phyloP scores from a whole-genome alignment of 2,113 vertebrate species.

The Phodopus roborovskii region DNA sequence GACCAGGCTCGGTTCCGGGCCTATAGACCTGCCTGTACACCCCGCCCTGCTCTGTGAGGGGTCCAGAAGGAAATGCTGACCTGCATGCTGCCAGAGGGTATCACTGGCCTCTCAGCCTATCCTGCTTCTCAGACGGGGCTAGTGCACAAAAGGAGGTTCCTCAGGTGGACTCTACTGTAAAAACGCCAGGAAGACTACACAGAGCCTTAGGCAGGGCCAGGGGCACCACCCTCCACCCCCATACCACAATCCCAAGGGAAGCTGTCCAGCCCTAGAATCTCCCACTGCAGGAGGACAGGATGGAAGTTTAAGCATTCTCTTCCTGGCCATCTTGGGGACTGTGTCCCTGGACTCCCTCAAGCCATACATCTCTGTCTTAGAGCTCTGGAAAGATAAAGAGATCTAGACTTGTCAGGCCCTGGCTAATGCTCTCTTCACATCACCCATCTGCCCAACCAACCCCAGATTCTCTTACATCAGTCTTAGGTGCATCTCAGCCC shows the following conservation, averaged over 20 bases:
- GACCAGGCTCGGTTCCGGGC: not conserved
- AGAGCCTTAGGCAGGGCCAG: not conserved
- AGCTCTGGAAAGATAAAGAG: not conserved
- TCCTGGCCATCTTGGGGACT: not conserved
- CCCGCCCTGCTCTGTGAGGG: not conserved
- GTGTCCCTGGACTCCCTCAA: not conserved
- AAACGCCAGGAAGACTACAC: not conserved
- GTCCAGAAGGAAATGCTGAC: not conserved
- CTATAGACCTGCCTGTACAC: not conserved
- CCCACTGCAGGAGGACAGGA: not conserved
- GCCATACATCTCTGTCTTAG: not conserved
- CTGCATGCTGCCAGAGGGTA: no score
- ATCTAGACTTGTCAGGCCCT: not conserved
- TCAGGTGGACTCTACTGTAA: not conserved
- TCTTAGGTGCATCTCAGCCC: not conserved
- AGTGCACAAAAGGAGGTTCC: not conserved
- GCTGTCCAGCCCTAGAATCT: not conserved
- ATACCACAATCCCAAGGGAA: not conserved
- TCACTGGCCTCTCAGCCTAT: not conserved
- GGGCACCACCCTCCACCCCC: not conserved
- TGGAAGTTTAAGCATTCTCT: no score
- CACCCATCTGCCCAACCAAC: not conserved
- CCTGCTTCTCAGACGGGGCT: not conserved
- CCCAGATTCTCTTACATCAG: accelerated
- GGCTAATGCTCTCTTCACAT: not conserved